These are phyloP conservation scores for Linnaemya tessellans DNA, from an alignment of 2,888 invertebrate genomes.

Conservation along the genomic window DNA sequence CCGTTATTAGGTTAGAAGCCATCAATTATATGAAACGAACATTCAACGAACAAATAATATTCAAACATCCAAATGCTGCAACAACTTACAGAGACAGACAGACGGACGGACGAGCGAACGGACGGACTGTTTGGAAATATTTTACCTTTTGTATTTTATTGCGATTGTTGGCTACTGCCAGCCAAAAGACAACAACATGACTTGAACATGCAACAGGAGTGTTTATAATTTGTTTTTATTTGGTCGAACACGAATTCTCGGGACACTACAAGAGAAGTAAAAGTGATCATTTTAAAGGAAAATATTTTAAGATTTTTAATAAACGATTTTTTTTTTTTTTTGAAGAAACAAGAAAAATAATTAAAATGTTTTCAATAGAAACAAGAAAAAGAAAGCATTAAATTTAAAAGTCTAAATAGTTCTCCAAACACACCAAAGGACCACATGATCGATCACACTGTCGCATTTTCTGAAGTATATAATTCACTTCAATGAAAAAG, in stretches of 20 bases:
- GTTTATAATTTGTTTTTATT: neutral
- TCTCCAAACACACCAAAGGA: neutral
- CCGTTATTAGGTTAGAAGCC: slow-evolving; percentile 80
- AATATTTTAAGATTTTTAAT: neutral
- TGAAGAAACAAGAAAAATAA: neutral
- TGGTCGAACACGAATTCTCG: slow-evolving; percentile 5
- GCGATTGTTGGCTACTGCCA: slow-evolving; percentile 66
- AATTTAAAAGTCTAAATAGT: neutral
- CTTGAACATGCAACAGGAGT: slow-evolving; percentile 38
- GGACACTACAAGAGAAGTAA: neutral
- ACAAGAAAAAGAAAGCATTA: neutral
- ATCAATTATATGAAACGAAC: slow-evolving; percentile 81
- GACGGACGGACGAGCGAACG: too few relatives aligned
- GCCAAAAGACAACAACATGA: slow-evolving; percentile 48
- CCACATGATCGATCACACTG: neutral
- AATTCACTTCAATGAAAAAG: slow-evolving; percentile 1
- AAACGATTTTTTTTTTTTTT: neutral
- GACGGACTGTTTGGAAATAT: slow-evolving; percentile 14
- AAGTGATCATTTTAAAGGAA: neutral
- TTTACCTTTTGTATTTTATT: slow-evolving; percentile 25
- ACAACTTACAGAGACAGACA: slow-evolving; percentile 49
- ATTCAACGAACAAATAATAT: slow-evolving; percentile 74
- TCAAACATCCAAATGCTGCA: slow-evolving; percentile 45
- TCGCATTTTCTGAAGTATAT: neutral
- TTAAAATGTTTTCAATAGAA: neutral